Evolutionary conservation across 2,888 invertebrate species (phyloP).

Genomic region (Leptothorax acervorum): DNA sequence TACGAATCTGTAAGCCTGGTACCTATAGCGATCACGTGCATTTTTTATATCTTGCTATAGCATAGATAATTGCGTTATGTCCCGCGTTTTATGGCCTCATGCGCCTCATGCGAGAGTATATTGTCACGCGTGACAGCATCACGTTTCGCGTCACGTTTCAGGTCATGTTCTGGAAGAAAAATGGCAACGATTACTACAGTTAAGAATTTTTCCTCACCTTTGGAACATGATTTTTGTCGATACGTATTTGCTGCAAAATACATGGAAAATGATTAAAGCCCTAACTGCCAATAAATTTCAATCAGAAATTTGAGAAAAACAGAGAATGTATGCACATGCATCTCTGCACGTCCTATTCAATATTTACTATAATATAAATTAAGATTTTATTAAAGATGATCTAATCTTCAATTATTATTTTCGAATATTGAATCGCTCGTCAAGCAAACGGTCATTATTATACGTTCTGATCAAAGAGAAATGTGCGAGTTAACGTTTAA

Average conservation of each 20-base stretch:
- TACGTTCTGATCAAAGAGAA: not conserved
- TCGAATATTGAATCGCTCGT: not conserved
- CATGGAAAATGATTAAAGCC: not conserved
- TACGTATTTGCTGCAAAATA: not conserved
- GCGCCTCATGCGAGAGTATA: not conserved
- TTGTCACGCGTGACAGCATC: conserved; percentile 8
- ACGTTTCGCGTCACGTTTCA: not conserved
- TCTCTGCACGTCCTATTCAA: not conserved
- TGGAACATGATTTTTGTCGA: not conserved
- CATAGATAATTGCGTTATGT: conserved; percentile 16
- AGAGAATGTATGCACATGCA: not conserved
- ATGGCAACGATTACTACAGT: not conserved
- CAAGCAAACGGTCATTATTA: not conserved
- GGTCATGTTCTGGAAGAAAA: conserved; percentile 13
- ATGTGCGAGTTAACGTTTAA: not conserved
- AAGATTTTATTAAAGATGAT: not conserved
- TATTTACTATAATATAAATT: not conserved
- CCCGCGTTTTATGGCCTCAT: conserved; percentile 1
- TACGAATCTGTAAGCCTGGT: not conserved
- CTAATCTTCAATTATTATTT: conserved; percentile 1
- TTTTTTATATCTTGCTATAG: conserved; percentile 31
- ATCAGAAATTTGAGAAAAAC: not conserved
- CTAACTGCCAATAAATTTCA: not conserved
- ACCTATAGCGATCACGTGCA: conserved; percentile 10
- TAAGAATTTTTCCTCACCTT: not conserved